phyloP scores from a whole-genome alignment of 2,797 vertebrate genomes.

The Phrynocephalus vlangalii region DNA sequence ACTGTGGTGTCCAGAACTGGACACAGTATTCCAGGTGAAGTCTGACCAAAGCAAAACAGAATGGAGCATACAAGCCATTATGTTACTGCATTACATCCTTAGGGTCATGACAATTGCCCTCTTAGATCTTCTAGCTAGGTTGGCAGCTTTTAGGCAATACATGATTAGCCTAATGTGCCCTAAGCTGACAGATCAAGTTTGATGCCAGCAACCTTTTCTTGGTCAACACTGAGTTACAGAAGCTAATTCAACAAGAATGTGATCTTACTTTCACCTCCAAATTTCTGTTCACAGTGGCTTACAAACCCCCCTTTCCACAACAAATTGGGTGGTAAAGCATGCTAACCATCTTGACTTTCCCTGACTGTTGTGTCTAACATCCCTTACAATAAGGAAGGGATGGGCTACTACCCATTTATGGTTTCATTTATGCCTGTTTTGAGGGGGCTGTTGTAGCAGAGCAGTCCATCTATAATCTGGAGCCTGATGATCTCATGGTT shows the following conservation, averaged over 20 bases:
- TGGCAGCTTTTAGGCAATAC: neutral
- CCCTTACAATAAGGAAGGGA: neutral
- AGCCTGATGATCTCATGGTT: neutral
- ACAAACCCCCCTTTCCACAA: neutral
- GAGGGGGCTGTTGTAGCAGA: too few relatives aligned
- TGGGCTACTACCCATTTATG: too few relatives aligned
- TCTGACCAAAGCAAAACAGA: too few relatives aligned
- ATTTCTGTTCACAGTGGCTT: neutral
- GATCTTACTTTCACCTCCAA: neutral
- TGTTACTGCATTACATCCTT: neutral
- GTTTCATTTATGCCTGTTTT: too few relatives aligned
- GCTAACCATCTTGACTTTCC: neutral
- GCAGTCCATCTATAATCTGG: too few relatives aligned
- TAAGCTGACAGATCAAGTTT: neutral
- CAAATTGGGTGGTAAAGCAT: neutral
- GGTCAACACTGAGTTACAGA: neutral
- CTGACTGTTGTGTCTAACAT: neutral
- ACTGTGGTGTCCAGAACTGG: neutral
- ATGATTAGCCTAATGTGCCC: neutral
- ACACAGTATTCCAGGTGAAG: neutral
- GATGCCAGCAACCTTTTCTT: neutral
- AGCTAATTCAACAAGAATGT: neutral
- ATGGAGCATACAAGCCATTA: neutral
- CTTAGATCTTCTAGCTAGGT: neutral
- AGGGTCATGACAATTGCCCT: neutral